Conservation (phyloP, 2,797 vertebrate genomes). For the Saguinus oedipus region DNA sequence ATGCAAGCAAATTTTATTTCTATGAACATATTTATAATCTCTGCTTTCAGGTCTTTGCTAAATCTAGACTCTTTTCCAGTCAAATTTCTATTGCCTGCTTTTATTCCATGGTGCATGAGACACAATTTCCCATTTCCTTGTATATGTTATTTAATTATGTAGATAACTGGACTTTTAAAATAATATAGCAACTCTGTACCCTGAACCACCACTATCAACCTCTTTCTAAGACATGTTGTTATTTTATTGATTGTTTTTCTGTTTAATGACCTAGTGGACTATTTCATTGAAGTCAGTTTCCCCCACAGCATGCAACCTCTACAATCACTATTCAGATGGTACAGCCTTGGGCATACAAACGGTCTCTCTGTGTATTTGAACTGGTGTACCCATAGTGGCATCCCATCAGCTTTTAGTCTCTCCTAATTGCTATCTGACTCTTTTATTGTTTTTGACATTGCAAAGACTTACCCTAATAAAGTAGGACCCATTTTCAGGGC, state of each 20-base stretch:
- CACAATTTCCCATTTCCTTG: neutral
- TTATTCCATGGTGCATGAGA: neutral
- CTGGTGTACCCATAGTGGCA: neutral
- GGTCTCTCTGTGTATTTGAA: neutral
- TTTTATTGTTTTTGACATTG: neutral
- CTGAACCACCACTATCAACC: neutral
- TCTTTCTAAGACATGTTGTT: neutral
- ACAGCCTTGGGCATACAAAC: neutral
- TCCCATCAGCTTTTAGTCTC: neutral
- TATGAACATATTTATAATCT: neutral
- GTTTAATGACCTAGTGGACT: neutral
- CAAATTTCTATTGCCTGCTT: neutral
- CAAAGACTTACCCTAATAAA: neutral
- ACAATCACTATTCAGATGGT: neutral
- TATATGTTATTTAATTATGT: neutral
- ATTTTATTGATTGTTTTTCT: neutral
- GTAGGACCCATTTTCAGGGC: neutral
- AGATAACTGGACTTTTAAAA: neutral
- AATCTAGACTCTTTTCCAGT: neutral
- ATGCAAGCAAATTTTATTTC: neutral
- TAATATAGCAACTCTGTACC: neutral
- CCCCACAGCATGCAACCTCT: neutral
- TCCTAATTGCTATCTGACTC: neutral
- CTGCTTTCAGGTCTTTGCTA: neutral
- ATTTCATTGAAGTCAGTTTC: neutral